These are phyloP conservation scores for Ochotona princeps DNA, from an alignment of 2,113 vertebrate genomes.

Conservation along the genomic window DNA sequence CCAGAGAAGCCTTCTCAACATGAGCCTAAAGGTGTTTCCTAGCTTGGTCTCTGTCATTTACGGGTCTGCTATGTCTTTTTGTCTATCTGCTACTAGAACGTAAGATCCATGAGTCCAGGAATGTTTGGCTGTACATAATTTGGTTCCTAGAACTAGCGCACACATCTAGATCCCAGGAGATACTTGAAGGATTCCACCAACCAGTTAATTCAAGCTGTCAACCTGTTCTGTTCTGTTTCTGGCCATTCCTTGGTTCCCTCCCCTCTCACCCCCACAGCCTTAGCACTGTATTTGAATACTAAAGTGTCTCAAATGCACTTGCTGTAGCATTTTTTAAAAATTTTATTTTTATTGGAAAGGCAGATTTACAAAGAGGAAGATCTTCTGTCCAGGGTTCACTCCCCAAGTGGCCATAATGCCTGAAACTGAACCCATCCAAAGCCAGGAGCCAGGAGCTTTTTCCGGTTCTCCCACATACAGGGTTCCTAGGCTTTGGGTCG, in stretches of 20 bases:
- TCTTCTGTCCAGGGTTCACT: no score
- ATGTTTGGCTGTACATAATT: not conserved
- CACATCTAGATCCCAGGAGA: not conserved
- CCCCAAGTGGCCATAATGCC: no score
- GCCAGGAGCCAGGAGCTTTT: no score
- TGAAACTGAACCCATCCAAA: no score
- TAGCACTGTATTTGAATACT: not conserved
- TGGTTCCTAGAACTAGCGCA: not conserved
- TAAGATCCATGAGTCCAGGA: constrained; percentile 2
- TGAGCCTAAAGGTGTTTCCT: not conserved
- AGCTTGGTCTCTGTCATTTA: constrained; percentile 11
- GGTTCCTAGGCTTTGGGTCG: no score
- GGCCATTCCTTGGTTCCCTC: not conserved
- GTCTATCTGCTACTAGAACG: not conserved
- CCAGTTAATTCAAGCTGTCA: not conserved
- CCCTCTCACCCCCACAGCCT: not conserved
- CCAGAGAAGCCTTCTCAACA: not conserved
- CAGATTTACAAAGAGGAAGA: no score
- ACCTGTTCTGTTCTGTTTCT: not conserved
- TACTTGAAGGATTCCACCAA: not conserved
- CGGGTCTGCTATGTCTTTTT: not conserved
- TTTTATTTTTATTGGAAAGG: no score
- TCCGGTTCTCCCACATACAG: no score
- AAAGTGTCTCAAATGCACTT: not conserved
- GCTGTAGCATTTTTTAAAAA: not conserved